phyloP scores from a whole-genome alignment of 2,113 vertebrate genomes.

The Bombycilla garrulus region DNA sequence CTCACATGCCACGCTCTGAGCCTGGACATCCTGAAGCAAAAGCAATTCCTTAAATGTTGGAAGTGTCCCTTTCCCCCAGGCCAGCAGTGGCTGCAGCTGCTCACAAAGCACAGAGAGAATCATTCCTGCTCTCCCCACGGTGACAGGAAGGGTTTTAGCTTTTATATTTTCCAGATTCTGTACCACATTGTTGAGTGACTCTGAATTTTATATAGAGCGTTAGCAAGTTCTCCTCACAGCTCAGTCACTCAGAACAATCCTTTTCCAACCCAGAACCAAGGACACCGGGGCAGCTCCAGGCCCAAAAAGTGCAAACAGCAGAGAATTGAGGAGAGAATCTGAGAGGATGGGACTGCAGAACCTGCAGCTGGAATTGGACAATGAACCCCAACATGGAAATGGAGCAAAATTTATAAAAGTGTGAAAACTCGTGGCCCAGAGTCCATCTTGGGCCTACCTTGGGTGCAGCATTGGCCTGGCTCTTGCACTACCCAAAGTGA shows the following conservation, averaged over 20 bases:
- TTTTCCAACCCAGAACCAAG: background rate
- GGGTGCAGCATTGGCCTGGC: no score
- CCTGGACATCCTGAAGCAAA: background rate
- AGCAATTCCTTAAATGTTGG: background rate
- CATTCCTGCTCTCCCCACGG: background rate
- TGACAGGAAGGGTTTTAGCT: background rate
- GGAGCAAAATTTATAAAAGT: background rate
- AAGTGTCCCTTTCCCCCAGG: rapidly evolving
- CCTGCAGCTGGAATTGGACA: background rate
- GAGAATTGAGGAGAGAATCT: background rate
- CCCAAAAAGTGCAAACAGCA: background rate
- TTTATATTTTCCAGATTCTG: background rate
- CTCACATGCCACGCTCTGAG: background rate
- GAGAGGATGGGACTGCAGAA: background rate
- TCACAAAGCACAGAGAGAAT: background rate
- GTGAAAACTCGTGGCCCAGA: background rate
- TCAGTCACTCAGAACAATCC: background rate
- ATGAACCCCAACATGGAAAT: background rate
- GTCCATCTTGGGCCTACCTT: background rate
- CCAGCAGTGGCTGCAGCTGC: background rate
- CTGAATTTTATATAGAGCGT: background rate
- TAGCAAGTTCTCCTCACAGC: background rate
- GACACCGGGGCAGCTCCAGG: background rate
- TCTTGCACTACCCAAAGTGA: rapidly evolving
- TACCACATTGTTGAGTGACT: rapidly evolving